phyloP scores from a whole-genome alignment of 2,797 vertebrate species.

The Austrolebias charrua region DNA sequence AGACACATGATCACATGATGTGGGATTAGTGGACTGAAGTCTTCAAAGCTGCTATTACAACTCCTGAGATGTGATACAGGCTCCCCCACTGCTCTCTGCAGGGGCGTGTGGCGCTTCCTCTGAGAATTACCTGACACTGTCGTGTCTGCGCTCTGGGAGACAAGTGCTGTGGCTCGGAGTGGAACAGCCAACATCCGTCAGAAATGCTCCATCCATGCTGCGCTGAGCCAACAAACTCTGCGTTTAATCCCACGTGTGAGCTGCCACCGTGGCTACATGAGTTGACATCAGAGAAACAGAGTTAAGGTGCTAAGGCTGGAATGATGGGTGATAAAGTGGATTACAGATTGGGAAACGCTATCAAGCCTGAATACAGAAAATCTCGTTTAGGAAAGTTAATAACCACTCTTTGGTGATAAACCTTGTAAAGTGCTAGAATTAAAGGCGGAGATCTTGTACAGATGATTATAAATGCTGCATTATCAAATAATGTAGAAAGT shows the following conservation, averaged over 20 bases:
- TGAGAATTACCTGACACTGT: slow-evolving; percentile 82
- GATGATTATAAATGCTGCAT: slow-evolving; percentile 22
- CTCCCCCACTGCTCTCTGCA: slow-evolving; percentile 80
- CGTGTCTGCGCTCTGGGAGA: slow-evolving; percentile 81
- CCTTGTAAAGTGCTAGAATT: slow-evolving; percentile 49
- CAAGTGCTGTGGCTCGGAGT: slow-evolving; percentile 78
- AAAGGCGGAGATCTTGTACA: slow-evolving; percentile 45
- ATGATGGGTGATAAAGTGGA: slow-evolving; percentile 78
- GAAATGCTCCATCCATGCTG: slow-evolving; percentile 77
- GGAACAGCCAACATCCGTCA: slow-evolving; percentile 81
- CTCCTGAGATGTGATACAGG: slow-evolving; percentile 82
- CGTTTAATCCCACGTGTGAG: slow-evolving; percentile 81
- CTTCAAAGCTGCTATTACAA: slow-evolving; percentile 84
- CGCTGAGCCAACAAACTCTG: slow-evolving; percentile 80
- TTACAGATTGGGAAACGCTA: slow-evolving; percentile 72
- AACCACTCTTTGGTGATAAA: slow-evolving; percentile 43
- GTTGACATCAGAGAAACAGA: slow-evolving; percentile 81
- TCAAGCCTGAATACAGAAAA: slow-evolving; percentile 65
- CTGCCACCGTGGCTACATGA: slow-evolving; percentile 76
- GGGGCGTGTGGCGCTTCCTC: slow-evolving; percentile 80
- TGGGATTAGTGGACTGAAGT: slow-evolving; percentile 82
- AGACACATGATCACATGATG: slow-evolving; percentile 83
- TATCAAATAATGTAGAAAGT: background rate
- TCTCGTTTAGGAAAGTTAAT: slow-evolving; percentile 59
- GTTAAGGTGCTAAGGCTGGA: slow-evolving; percentile 75